Evolutionary conservation across 2,113 vertebrate genomes (phyloP), one percentile per base, ranked within the genome.

Genomic region (Collichthys lucidus): DNA sequence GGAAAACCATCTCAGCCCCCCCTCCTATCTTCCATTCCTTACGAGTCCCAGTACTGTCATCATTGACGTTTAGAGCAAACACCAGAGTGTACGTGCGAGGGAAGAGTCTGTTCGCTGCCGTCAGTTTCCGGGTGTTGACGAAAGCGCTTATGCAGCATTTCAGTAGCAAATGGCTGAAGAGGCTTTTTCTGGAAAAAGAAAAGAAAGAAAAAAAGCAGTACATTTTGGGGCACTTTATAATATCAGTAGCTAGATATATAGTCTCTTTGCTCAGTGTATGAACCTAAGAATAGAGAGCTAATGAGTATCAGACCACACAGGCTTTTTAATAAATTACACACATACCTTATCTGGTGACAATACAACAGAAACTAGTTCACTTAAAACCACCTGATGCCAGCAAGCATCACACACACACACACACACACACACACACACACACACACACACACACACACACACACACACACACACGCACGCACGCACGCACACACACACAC

Each of bases 31-130:
- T 40, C 35, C 35, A 40, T 40, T 92, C 66, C 92, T 93, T 96
- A 96, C 92, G 95, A 96, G 62, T 96, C 96, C 93, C 94, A 72
- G 35, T 11, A 40, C 65, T 95, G 95, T 96, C 94, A 78, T 95
- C 95, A 95, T 80, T 94, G 95, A 94, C 80, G 65, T 86, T 24
- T 55, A 35, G 19, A 52, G 65, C 11, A 29, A 31, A 55, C 14
- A 31, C 46, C 60, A 20, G 46, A 20, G 57, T 24, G 8, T 74
- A 26, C 42, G 60, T 40, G 63, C 50, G 68, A 42, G 61, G 50
- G 22, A 11, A 7, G 62, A 73, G 59, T 47, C 26, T 19, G 61
- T 40, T 55, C 15, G n/a, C 66, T 79, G 53, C 46, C 63, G 22
- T 78, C 78, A 73, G 49, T 84, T 86, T 86, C 64, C 80, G 75